phyloP scores from a whole-genome alignment of 2,888 invertebrate species.

The Lithodes maja region DNA sequence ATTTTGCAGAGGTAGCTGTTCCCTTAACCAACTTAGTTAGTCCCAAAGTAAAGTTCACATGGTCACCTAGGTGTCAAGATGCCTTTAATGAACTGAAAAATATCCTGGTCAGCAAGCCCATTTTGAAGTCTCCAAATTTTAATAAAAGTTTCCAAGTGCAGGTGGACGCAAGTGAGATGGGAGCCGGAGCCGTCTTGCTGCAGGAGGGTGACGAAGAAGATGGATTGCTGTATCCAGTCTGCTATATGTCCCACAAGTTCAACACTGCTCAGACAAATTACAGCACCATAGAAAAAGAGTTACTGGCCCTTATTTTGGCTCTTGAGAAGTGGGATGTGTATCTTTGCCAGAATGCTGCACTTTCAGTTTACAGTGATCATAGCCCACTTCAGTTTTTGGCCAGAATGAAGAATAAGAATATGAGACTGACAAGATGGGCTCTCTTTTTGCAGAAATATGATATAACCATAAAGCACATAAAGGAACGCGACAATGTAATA shows the following conservation, averaged over 20 bases:
- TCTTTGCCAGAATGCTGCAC: background rate
- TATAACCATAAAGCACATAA: background rate
- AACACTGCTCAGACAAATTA: background rate
- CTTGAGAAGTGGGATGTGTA: background rate
- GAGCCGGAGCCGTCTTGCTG: constrained; percentile 1
- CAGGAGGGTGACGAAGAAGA: constrained; percentile 2
- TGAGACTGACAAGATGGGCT: constrained; percentile 1
- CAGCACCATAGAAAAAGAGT: no score
- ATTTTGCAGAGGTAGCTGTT: no score
- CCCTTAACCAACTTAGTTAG: background rate
- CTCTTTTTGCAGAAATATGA: background rate
- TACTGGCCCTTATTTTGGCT: no score
- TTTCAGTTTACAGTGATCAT: background rate
- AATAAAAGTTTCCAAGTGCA: constrained; percentile 3
- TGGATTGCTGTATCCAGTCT: background rate
- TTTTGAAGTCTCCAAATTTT: constrained; percentile 1
- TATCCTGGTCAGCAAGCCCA: background rate
- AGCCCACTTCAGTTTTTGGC: background rate
- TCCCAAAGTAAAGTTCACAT: background rate
- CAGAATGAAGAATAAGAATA: background rate
- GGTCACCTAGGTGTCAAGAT: constrained; percentile 3
- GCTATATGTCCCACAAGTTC: background rate
- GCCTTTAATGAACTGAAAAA: background rate
- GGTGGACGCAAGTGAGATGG: background rate
- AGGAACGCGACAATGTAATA: background rate